Evolutionary conservation across 2,797 vertebrate species (phyloP), one percentile per base, ranked within the genome.

Genomic region (Pipistrellus pipistrellus): DNA sequence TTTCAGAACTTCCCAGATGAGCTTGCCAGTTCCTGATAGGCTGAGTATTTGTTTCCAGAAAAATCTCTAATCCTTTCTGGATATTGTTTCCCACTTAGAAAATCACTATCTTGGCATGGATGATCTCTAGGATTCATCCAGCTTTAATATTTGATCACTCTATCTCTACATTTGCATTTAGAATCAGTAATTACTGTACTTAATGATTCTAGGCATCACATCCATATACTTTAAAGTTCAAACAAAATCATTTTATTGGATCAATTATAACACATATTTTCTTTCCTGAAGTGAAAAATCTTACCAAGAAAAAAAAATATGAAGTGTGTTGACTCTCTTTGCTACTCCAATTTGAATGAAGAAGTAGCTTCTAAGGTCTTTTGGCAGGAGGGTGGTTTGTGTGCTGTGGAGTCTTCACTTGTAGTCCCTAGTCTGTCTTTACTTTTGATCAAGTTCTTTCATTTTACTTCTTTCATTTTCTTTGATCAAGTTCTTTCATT

Each of bases 161-260:
- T 38, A 38, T 71, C 44, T 81, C 23, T 64, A 68, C 59, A 71
- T 41, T 62, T 87, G 48, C 1, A 77, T 12, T 90, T 59, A 10
- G 8, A 94, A 90, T 77, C 17, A 41, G 17, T 38, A 85, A 71
- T 87, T 75, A 64, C 13, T 64, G 62, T 8, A n/a, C 48, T 87
- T 89, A 77, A 64, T 93, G 64, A 62, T 82, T 78, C 14, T 93
- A 72, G 77, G 25, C 23, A 88, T 82, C 18, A 62, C 8, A 30
- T n/a, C 35, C 66, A 78, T 32, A 83, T 4, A 81, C 44, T 89
- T 90, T 80, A 90, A 78, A 91, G 38, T 90, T 92, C 18, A 93
- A 69, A 57, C 17, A 71, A 85, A 66, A 86, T 12, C 4, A 32
- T 38, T 84, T 72, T 80, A 30, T 44, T 89, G 57, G 55, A 35